Percentiles rank a stretch among this genome's conserved stretches.
Conservation (phyloP, 1,140 invertebrate species). For the Phenacoccus solenopsis region DNA sequence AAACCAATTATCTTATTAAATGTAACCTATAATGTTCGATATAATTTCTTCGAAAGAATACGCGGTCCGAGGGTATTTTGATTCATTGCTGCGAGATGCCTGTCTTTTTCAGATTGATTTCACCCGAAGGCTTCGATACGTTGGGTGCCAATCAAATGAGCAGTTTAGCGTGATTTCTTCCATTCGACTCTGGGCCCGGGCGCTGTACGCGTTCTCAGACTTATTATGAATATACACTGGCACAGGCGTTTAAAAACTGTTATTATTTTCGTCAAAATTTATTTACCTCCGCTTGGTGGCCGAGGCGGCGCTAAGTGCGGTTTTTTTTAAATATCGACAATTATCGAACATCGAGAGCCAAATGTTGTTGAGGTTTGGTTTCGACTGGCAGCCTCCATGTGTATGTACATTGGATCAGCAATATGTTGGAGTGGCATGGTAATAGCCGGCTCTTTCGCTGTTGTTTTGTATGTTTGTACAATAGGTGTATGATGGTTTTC, state of each 20-base stretch:
- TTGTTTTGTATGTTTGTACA: too few species aligned
- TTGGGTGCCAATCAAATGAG: not conserved
- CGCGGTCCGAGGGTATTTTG: not conserved
- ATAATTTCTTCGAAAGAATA: not conserved
- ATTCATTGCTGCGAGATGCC: slow-evolving; percentile 10
- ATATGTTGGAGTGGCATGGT: too few species aligned
- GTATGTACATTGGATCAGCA: too few species aligned
- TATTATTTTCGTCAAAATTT: not conserved
- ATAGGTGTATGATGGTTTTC: too few species aligned
- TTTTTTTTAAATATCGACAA: not conserved
- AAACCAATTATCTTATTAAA: slow-evolving; percentile 17
- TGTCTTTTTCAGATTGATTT: slow-evolving; percentile 15
- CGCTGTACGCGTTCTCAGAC: not conserved
- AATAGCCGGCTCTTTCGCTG: too few species aligned
- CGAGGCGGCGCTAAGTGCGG: not conserved
- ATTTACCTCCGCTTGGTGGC: not conserved
- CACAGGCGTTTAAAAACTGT: not conserved
- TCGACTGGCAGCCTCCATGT: too few species aligned
- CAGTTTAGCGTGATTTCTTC: slow-evolving; percentile 5
- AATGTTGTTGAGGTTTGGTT: not conserved
- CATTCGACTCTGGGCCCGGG: not conserved
- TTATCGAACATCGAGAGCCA: not conserved
- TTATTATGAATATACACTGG: not conserved
- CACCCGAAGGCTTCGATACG: slow-evolving; percentile 9
- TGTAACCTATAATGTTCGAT: not conserved